Conservation (phyloP, 2,888 invertebrate species). For the Lottia scabra region DNA sequence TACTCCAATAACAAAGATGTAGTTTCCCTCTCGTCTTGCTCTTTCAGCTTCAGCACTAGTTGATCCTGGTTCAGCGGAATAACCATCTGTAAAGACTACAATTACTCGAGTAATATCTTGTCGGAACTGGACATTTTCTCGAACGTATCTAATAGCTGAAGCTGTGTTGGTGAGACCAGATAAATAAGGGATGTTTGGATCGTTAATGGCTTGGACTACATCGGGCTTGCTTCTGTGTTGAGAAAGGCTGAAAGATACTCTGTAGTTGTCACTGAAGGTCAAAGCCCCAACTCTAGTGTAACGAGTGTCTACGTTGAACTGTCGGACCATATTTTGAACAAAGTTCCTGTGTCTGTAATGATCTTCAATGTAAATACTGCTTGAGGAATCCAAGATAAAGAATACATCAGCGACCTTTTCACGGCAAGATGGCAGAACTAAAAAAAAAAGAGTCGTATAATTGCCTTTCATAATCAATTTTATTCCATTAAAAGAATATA, state of each 20-base stretch:
- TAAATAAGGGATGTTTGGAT: slow-evolving; percentile 32
- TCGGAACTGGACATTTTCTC: slow-evolving; percentile 15
- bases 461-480: no score
- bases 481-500: no score
- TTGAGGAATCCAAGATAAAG: slow-evolving; percentile 53
- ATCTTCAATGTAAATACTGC: slow-evolving; percentile 57
- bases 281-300: slow-evolving; percentile 53
- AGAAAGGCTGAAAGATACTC: slow-evolving; percentile 37
- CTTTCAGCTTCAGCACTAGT: slow-evolving; percentile 29
- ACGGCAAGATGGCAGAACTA: slow-evolving; percentile 40
- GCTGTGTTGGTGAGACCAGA: slow-evolving; percentile 38
- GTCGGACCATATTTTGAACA: slow-evolving; percentile 47
- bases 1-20: slow-evolving; percentile 62
- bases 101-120: slow-evolving; percentile 34
- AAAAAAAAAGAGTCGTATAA: neutral
- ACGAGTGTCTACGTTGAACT: slow-evolving; percentile 47
- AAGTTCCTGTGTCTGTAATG: slow-evolving; percentile 53
- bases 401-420: slow-evolving; percentile 52
- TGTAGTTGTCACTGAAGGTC: slow-evolving; percentile 47
- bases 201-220: slow-evolving; percentile 30
- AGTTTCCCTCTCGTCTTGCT: slow-evolving; percentile 46
- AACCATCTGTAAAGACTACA: slow-evolving; percentile 38
- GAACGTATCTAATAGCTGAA: slow-evolving; percentile 29
- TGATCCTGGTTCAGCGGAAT: slow-evolving; percentile 25
- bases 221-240: slow-evolving; percentile 32